Base-by-base conservation (phyloP, 2,888 invertebrate genomes). In the Crepidodera aurea region DNA sequence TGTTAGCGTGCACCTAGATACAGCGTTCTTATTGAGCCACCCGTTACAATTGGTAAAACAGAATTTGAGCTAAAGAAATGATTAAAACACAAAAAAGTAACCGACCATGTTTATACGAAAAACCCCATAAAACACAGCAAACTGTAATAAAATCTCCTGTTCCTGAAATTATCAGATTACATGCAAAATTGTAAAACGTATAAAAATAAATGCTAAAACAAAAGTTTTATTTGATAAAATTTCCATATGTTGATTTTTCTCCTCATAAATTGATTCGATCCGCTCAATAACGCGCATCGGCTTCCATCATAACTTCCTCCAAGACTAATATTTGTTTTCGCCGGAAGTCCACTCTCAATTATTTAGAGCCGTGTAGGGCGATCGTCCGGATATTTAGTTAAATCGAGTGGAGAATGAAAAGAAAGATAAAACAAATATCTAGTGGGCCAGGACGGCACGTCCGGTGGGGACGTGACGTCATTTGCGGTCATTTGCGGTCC, bases 391-490 rank as follows among this genome's bases (percentile, higher is more conserved):
- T 73, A 69, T 75, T 74, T 73, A 73, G 72, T 73, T 72, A 73
- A 75, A 75, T 74, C 66, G 67, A 65, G 65, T 59, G 53, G 64
- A 40, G 55, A 63, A 58, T 58, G 65, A 34, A 62, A 60, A 60
- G 59, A 64, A 67, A 65, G 65, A 67, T 67, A 67, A 74, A 74
- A 72, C 71, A 73, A 72, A 73, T 73, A 75, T 77, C 69, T 73
- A 77, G 78, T 71, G 75, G 75, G 75, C 73, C 75, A 78, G 76
- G 79, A 78, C 79, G 77, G 80, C 81, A 81, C 81, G 82, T 80
- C 75, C 72, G 62, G 72, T 73, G 76, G 77, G 75, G 78, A 78
- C 77, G 78, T 76, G 76, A 76, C 74, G 76, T 78, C 77, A 81
- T 81, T 79, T 79, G 79, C 73, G 77, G 78, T 77, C 74, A 72